phyloP scores from a whole-genome alignment of 2,888 invertebrate species.

The Tenthredo livida region DNA sequence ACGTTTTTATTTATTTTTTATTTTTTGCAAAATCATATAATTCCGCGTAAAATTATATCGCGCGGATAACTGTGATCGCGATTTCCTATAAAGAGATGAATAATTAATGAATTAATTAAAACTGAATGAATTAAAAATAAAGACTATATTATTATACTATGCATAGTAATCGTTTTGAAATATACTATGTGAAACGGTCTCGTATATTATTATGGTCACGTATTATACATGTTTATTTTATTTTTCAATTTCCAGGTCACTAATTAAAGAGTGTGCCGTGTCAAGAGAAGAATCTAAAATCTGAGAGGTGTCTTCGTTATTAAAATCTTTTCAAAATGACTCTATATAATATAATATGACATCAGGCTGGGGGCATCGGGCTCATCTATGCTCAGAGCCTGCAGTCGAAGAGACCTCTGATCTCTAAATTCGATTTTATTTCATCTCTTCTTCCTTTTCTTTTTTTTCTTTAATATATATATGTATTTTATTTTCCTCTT shows the following conservation, averaged over 20 bases:
- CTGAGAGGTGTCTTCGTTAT: conserved; percentile 45
- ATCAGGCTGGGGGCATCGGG: conserved; percentile 57
- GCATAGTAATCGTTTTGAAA: background rate
- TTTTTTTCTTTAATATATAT: background rate
- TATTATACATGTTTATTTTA: background rate
- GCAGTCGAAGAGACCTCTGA: conserved; percentile 34
- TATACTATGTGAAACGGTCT: background rate
- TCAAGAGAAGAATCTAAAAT: conserved; percentile 41
- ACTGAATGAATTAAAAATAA: background rate
- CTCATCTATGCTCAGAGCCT: conserved; percentile 59
- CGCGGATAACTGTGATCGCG: no score
- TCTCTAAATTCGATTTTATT: conserved; percentile 27
- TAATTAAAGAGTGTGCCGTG: conserved; percentile 26
- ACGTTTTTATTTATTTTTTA: no score
- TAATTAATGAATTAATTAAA: background rate
- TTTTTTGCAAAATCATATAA: background rate
- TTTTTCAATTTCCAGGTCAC: conserved; percentile 43
- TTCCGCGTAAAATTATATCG: no score
- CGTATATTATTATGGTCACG: background rate
- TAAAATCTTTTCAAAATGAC: conserved; percentile 6
- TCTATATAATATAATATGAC: background rate
- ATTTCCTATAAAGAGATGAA: background rate
- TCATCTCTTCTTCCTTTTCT: background rate
- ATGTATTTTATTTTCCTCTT: background rate
- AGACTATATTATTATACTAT: background rate